phyloP scores from a whole-genome alignment of 1,140 invertebrate species.

The Micrasema minimum region DNA sequence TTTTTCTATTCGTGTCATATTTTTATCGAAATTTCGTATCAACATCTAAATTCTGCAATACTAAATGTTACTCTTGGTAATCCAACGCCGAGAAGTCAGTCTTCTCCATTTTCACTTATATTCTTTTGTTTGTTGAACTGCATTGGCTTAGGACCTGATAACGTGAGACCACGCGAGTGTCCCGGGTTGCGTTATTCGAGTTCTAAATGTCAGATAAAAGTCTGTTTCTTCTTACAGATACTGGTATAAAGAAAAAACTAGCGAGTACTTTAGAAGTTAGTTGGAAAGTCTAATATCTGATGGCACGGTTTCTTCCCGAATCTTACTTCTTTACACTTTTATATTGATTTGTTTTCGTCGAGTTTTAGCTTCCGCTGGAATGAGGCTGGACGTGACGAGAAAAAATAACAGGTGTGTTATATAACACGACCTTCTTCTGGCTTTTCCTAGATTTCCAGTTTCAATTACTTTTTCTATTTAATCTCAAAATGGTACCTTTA shows the following conservation, averaged over 20 bases:
- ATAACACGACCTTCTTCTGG: conserved; percentile 7
- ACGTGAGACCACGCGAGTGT: conserved; percentile 6
- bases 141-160: conserved; percentile 15
- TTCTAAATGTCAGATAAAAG: neutral
- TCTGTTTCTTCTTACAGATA: conserved; percentile 3
- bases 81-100: too few species aligned
- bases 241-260: conserved; percentile 14
- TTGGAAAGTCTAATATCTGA: conserved; percentile 43
- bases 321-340: conserved; percentile 34
- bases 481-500: too few species aligned
- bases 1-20: neutral
- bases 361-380: conserved; percentile 35
- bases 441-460: neutral
- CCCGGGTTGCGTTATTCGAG: conserved; percentile 1
- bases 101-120: neutral
- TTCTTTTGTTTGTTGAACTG: conserved; percentile 2
- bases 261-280: conserved; percentile 31
- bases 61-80: too few species aligned
- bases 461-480: conserved; percentile 3
- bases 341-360: conserved; percentile 46
- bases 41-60: neutral
- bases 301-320: conserved; percentile 38
- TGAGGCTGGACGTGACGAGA: conserved; percentile 25
- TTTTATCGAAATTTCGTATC: neutral
- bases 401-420: conserved; percentile 29